These are phyloP conservation scores for Danaus chrysippus DNA, from an alignment of 2,888 invertebrate genomes.

Conservation along the genomic window DNA sequence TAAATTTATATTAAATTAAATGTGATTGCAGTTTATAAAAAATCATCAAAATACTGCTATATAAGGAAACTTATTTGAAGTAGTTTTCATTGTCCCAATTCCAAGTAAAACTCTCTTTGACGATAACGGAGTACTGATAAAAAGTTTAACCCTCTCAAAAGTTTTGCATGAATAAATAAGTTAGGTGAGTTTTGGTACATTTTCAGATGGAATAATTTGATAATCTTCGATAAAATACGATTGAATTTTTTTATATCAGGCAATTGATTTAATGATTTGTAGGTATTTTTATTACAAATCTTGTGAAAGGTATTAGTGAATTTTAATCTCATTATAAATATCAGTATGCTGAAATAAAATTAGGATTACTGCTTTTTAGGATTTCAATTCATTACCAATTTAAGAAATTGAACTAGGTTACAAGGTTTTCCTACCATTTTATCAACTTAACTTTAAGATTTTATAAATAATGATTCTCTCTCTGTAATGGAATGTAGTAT, in stretches of 20 bases:
- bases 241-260: constrained; percentile 5
- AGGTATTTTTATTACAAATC: background rate
- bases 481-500: no score
- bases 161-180: constrained; percentile 17
- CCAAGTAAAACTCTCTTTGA: constrained; percentile 11
- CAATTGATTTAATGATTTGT: background rate
- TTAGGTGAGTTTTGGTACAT: constrained; percentile 15
- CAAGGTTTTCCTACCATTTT: no score
- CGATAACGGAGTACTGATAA: constrained; percentile 16
- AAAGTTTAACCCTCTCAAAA: constrained; percentile 15
- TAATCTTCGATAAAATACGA: constrained; percentile 31
- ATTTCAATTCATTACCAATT: no score
- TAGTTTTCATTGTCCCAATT: constrained; percentile 12
- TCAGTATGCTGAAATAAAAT: no score
- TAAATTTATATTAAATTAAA: no score
- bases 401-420: no score
- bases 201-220: constrained; percentile 32
- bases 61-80: background rate
- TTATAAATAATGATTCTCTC: no score
- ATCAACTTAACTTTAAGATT: no score
- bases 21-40: no score
- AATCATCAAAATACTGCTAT: background rate
- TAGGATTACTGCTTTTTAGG: no score
- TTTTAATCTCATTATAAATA: background rate
- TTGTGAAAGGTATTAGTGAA: constrained; percentile 4